Conservation (phyloP, 37 sponge, comb jelly and placozoan species). For the Halisarca cf. caerulea region DNA sequence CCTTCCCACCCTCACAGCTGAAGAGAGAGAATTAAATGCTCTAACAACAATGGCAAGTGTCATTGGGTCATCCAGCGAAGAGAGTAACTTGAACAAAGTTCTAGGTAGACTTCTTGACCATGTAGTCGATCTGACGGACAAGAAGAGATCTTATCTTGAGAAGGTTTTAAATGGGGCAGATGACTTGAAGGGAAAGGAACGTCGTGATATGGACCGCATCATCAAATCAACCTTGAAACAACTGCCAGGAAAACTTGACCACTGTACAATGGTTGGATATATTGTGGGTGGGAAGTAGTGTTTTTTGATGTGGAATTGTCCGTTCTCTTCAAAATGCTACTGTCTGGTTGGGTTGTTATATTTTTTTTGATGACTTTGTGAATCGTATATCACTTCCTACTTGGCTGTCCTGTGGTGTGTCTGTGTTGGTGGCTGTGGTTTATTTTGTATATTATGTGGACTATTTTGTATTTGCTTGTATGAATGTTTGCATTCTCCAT, state of each 20-base stretch:
- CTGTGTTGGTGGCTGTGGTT: too few species aligned
- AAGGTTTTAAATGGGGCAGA: constrained; percentile 25
- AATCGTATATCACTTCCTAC: too few species aligned
- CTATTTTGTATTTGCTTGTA: too few species aligned
- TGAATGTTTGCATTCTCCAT: too few species aligned
- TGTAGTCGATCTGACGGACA: constrained; percentile 55
- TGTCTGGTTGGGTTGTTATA: too few species aligned
- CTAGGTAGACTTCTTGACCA: constrained; percentile 41
- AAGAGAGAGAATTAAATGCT: constrained; percentile 33
- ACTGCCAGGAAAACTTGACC: constrained; percentile 85
- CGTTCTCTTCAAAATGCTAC: too few species aligned
- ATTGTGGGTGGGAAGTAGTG: constrained; percentile 31
- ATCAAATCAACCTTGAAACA: constrained; percentile 36
- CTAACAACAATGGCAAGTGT: constrained; percentile 20
- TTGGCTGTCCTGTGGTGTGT: too few species aligned
- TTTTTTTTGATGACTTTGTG: too few species aligned
- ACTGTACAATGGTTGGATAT: constrained; percentile 72
- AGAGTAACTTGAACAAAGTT: constrained; percentile 29
- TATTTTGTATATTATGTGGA: too few species aligned
- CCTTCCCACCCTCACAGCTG: constrained; percentile 41
- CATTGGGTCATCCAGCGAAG: background rate
- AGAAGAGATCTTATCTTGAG: constrained; percentile 63
- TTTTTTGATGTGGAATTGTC: too few species aligned
- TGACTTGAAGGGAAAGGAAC: constrained; percentile 32
- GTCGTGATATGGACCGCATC: constrained; percentile 39